A percentile compares a stretch with the other conserved stretches of the same genome.
These are phyloP conservation scores for Seriola dumerili DNA, from an alignment of 2,113 vertebrate species.

Conservation along the genomic window DNA sequence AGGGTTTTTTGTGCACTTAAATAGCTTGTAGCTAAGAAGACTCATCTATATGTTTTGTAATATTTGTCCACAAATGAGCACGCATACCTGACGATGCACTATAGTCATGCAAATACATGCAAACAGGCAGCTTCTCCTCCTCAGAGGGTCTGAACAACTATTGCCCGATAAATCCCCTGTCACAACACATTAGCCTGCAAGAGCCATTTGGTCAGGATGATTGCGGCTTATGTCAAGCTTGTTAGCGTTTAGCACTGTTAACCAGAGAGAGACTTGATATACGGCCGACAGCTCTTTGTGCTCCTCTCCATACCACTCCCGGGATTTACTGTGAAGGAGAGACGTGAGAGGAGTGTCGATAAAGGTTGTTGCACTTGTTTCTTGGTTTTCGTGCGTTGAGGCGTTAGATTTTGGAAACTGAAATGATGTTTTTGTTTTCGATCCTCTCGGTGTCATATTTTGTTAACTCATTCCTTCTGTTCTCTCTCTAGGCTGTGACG, in stretches of 20 bases:
- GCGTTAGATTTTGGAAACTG: slow-evolving; percentile 9
- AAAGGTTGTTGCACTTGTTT: slow-evolving; percentile 24
- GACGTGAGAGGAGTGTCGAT: slow-evolving; percentile 31
- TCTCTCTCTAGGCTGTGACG: slow-evolving; percentile 89
- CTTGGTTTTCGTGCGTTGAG: not conserved
- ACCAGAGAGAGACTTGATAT: slow-evolving; percentile 61
- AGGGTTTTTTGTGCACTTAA: not conserved
- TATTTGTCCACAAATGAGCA: not conserved
- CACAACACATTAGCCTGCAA: slow-evolving; percentile 76
- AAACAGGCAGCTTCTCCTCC: slow-evolving; percentile 42
- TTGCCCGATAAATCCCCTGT: slow-evolving; percentile 77
- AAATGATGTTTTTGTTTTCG: slow-evolving; percentile 16
- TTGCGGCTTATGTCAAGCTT: slow-evolving; percentile 80
- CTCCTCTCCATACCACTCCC: not conserved
- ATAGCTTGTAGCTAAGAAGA: not conserved
- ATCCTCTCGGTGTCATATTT: not conserved
- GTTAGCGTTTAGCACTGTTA: slow-evolving; percentile 77
- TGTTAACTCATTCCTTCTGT: slow-evolving; percentile 24
- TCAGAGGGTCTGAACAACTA: slow-evolving; percentile 55
- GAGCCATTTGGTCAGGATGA: slow-evolving; percentile 73
- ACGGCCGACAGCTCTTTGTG: slow-evolving; percentile 53
- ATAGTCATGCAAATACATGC: slow-evolving; percentile 39
- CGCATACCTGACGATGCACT: not conserved
- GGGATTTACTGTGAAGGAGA: slow-evolving; percentile 39
- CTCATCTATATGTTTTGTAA: not conserved